These are phyloP conservation scores for Drepana falcataria DNA, from an alignment of 2,888 invertebrate species.

Conservation along the genomic window DNA sequence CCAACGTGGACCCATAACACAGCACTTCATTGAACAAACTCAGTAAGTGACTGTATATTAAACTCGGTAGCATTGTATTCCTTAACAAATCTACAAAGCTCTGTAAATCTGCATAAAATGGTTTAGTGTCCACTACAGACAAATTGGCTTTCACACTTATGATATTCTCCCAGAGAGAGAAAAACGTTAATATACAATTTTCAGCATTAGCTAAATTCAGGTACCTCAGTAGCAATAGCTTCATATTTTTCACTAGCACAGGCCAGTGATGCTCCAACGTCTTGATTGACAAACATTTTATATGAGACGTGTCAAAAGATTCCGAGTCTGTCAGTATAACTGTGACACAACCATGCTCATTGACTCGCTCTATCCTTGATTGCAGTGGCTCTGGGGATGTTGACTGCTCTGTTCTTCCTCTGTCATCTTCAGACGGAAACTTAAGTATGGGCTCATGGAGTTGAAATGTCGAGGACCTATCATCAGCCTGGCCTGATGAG, in stretches of 20 bases:
- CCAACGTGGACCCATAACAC: conserved; percentile 94
- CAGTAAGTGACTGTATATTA: conserved; percentile 90
- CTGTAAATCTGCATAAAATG: conserved; percentile 91
- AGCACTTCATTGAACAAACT: conserved; percentile 93
- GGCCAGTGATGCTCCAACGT: conserved; percentile 92
- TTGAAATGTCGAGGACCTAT: conserved; percentile 45
- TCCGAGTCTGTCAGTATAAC: conserved; percentile 86
- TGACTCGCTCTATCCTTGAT: conserved; percentile 61
- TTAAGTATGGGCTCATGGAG: conserved; percentile 65
- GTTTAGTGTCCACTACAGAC: conserved; percentile 92
- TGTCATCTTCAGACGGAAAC: conserved; percentile 38
- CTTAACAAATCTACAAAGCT: conserved; percentile 86
- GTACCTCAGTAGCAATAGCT: conserved; percentile 77
- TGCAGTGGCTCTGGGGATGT: conserved; percentile 53
- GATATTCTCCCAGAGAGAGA: conserved; percentile 92
- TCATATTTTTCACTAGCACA: conserved; percentile 85
- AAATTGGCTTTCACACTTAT: conserved; percentile 94
- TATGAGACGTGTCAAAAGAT: conserved; percentile 90
- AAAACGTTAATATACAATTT: conserved; percentile 87
- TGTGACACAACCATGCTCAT: conserved; percentile 77
- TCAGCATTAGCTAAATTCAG: conserved; percentile 80
- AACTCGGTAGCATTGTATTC: conserved; percentile 85
- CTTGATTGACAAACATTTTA: conserved; percentile 91
- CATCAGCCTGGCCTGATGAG: conserved; percentile 40
- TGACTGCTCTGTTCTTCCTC: conserved; percentile 42